Conservation (phyloP, 1,140 invertebrate species). For the Drosophila ironensis region DNA sequence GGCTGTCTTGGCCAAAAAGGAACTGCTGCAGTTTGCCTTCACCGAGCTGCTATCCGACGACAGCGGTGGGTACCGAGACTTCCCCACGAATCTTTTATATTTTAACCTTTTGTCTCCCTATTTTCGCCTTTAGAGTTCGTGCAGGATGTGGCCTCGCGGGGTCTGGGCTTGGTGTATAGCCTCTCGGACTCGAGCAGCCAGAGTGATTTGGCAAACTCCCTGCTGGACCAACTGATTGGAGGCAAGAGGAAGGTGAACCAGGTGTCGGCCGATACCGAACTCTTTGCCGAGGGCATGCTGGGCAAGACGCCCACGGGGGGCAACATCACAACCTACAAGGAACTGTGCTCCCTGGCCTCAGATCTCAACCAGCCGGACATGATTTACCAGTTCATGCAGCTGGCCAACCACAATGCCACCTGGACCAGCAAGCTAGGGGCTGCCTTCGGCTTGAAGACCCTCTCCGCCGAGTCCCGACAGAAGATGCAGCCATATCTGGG, state of each 20-base stretch:
- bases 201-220: slow-evolving; percentile 87
- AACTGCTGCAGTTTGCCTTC: slow-evolving; percentile 90
- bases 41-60: slow-evolving; percentile 94
- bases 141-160: slow-evolving; percentile 96
- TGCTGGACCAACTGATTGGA: slow-evolving; percentile 92
- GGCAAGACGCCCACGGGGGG: slow-evolving; percentile 91
- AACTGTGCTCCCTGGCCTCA: slow-evolving; percentile 95
- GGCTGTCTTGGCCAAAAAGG: slow-evolving; percentile 86
- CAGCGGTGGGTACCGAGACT: slow-evolving; percentile 86
- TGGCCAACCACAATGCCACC: slow-evolving; percentile 95
- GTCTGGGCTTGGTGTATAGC: slow-evolving; percentile 93
- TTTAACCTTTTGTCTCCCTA: neutral
- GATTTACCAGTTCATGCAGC: slow-evolving; percentile 96
- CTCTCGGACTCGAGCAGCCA: slow-evolving; percentile 88
- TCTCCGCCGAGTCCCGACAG: slow-evolving; percentile 90
- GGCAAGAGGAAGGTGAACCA: slow-evolving; percentile 89
- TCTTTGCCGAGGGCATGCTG: slow-evolving; percentile 93
- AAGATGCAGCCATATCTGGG: slow-evolving; percentile 91
- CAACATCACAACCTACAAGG: slow-evolving; percentile 95
- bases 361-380: slow-evolving; percentile 97
- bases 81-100: rapidly evolving
- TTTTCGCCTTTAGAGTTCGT: slow-evolving; percentile 86
- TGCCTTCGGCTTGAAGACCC: slow-evolving; percentile 94
- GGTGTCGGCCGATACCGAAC: slow-evolving; percentile 91
- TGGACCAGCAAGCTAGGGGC: slow-evolving; percentile 97